Conservation (phyloP, 2,113 vertebrate species). For the Furnarius figulus region DNA sequence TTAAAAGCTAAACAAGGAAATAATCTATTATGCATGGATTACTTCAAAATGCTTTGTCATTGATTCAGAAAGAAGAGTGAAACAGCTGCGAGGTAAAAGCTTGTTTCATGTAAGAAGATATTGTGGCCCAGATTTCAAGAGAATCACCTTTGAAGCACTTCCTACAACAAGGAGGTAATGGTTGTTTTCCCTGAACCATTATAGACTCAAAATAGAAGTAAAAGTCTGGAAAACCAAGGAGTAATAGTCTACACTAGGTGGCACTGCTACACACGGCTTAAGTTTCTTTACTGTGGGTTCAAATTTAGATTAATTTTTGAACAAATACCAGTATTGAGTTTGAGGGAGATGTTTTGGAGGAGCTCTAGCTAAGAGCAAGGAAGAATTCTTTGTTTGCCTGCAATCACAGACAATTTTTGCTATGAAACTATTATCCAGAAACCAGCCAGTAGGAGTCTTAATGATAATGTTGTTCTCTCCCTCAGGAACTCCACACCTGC, state of each 20-base stretch:
- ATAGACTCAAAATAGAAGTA: neutral
- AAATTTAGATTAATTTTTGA: neutral
- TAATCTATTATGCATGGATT: neutral
- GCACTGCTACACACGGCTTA: conserved; percentile 6
- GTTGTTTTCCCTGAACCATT: neutral
- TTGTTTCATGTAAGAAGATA: neutral
- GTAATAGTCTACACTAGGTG: conserved; percentile 38
- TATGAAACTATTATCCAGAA: neutral
- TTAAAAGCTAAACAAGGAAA: neutral
- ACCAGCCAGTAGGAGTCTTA: neutral
- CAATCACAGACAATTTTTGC: neutral
- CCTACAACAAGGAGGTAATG: neutral
- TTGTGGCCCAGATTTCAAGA: neutral
- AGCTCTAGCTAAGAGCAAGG: neutral
- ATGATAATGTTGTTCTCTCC: neutral
- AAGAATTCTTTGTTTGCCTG: neutral
- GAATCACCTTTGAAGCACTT: neutral
- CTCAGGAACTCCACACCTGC: neutral
- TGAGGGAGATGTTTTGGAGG: neutral
- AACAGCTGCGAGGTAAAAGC: neutral
- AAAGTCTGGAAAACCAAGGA: neutral
- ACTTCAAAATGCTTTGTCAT: neutral
- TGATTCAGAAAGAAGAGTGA: neutral
- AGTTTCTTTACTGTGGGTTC: neutral
- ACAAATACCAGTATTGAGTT: neutral